Evolutionary conservation across 2,113 vertebrate genomes (phyloP).

Genomic region (Rissa tridactyla): DNA sequence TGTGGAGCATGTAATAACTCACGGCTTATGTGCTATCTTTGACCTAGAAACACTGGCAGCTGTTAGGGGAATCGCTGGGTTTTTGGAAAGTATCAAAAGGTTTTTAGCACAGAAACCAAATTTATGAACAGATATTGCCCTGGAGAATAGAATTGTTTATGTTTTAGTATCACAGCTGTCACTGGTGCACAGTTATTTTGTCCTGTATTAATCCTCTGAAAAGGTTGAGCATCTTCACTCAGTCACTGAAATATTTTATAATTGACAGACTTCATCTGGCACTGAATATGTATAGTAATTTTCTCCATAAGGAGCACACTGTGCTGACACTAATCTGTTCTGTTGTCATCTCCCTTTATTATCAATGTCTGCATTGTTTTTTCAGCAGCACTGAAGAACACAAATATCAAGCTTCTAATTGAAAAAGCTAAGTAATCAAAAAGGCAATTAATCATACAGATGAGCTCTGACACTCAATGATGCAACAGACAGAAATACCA

Average conservation of each 20-base stretch:
- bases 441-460: conserved; percentile 78
- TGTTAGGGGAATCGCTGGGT: conserved; percentile 33
- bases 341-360: conserved; percentile 69
- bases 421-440: conserved; percentile 73
- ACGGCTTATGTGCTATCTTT: background rate
- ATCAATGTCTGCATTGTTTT: conserved; percentile 61
- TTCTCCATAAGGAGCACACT: conserved; percentile 54
- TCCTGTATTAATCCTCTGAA: conserved; percentile 49
- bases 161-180: conserved; percentile 47
- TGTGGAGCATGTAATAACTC: conserved; percentile 20
- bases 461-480: conserved; percentile 55
- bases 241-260: conserved; percentile 54
- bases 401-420: conserved; percentile 67
- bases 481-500: conserved; percentile 62
- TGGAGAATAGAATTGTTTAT: conserved; percentile 28
- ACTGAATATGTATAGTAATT: conserved; percentile 63
- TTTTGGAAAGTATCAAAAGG: conserved; percentile 13
- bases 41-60: conserved; percentile 53
- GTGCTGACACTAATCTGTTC: conserved; percentile 69
- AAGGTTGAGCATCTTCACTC: conserved; percentile 60
- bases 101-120: conserved; percentile 58
- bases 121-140: conserved; percentile 50
- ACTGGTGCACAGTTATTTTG: conserved; percentile 2
- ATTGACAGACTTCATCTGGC: conserved; percentile 70
- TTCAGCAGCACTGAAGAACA: conserved; percentile 16